A percentile compares a stretch with the other conserved stretches of the same genome.
phyloP scores from a whole-genome alignment of 1,140 invertebrate species.

The Drosophila truncata region DNA sequence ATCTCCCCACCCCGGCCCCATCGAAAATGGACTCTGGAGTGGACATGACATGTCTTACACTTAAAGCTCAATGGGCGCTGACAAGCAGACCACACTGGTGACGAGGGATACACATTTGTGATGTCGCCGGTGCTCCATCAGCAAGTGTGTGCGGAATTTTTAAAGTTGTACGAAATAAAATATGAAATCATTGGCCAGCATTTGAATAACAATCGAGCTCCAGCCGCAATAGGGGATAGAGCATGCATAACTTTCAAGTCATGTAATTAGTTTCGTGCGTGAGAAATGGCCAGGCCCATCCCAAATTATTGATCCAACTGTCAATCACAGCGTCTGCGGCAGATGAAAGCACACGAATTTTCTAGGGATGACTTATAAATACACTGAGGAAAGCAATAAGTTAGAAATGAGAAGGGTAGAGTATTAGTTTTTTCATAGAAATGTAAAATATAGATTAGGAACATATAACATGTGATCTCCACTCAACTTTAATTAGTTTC shows the following conservation, averaged over 20 bases:
- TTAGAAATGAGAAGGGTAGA: neutral
- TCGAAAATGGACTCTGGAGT: conserved; percentile 58
- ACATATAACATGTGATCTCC: too few species aligned
- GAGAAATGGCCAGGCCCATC: conserved; percentile 23
- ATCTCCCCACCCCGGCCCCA: neutral
- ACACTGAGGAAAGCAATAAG: neutral
- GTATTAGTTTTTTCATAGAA: neutral
- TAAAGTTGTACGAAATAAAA: conserved; percentile 52
- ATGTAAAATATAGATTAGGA: neutral
- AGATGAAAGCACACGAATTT: conserved; percentile 21
- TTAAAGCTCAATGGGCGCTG: conserved; percentile 68
- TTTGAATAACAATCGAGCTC: conserved; percentile 63
- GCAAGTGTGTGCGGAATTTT: conserved; percentile 48
- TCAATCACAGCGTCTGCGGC: conserved; percentile 41
- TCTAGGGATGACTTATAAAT: neutral
- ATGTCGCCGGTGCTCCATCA: conserved; percentile 1
- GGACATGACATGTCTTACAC: conserved; percentile 78
- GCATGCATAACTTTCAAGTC: conserved; percentile 53
- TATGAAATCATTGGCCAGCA: conserved; percentile 49
- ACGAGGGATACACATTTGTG: conserved; percentile 61
- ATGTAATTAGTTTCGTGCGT: conserved; percentile 66
- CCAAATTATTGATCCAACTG: conserved; percentile 67
- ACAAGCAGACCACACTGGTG: conserved; percentile 63
- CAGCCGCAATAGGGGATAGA: conserved; percentile 6
- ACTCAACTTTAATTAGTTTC: too few species aligned